Percentiles rank a stretch among this genome's conserved stretches.
phyloP scores from a whole-genome alignment of 1,140 invertebrate species.

The Linepithema humile region DNA sequence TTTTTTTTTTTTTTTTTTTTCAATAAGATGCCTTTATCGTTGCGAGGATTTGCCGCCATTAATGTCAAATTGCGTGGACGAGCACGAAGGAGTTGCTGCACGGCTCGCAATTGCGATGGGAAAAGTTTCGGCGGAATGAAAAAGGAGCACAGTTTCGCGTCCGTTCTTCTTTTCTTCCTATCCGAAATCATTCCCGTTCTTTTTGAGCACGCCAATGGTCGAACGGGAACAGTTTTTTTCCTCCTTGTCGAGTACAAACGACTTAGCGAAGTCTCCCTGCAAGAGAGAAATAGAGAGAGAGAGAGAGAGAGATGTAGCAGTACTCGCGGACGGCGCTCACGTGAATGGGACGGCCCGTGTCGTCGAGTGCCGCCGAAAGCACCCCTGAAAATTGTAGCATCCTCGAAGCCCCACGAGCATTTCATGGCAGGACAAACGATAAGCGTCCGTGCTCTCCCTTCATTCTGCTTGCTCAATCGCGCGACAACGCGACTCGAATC shows the following conservation, averaged over 20 bases:
- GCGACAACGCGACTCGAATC: slow-evolving; percentile 45
- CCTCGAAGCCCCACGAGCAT: slow-evolving; percentile 54
- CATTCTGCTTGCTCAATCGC: slow-evolving; percentile 59
- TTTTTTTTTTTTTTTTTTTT: too few relatives aligned
- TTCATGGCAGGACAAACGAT: slow-evolving; percentile 56
- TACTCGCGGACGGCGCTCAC: slow-evolving; percentile 55
- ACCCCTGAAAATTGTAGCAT: slow-evolving; percentile 65
- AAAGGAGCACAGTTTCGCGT: slow-evolving; percentile 57
- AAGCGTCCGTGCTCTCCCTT: slow-evolving; percentile 54
- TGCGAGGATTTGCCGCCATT: slow-evolving; percentile 38
- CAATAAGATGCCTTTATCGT: not conserved
- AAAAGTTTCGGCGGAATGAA: slow-evolving; percentile 54
- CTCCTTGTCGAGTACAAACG: slow-evolving; percentile 64
- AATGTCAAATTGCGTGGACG: slow-evolving; percentile 60
- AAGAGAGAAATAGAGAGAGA: not conserved
- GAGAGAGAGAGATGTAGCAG: slow-evolving; percentile 36
- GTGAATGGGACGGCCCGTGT: slow-evolving; percentile 59
- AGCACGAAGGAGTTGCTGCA: slow-evolving; percentile 25
- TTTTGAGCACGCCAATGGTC: slow-evolving; percentile 56
- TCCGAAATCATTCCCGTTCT: slow-evolving; percentile 65
- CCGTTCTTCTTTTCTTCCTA: slow-evolving; percentile 30
- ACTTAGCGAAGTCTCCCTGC: slow-evolving; percentile 65
- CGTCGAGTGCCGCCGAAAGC: slow-evolving; percentile 40
- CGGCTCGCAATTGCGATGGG: slow-evolving; percentile 58
- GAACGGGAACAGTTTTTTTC: slow-evolving; percentile 33